Base-by-base conservation (phyloP, 1,140 invertebrate species). In the Atta colombica region DNA sequence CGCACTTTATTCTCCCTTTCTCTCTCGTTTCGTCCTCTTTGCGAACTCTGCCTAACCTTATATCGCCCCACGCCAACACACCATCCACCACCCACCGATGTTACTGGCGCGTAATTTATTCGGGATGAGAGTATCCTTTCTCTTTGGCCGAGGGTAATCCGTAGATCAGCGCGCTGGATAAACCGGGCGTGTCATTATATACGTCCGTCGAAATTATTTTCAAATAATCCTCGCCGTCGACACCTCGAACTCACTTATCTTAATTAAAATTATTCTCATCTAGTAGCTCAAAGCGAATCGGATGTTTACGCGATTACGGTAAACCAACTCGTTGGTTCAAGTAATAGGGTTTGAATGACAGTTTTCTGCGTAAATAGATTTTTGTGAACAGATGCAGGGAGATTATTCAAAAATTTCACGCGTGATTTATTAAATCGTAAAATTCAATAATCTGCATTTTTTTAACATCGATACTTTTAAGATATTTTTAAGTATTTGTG, bases 31-130 rank as follows among this genome's bases (percentile, higher is more conserved):
- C 45, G 77, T 90, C 68, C 55, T 35, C 86, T 31, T 49, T 74
- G 72, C 82, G 55, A 87, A 78, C 71, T 90, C 51, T 25, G 55
- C 82, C 90, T 90, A 93, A 91, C 90, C 90, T 93, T 92, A 92
- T 90, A 86, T 86, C 90, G 69, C 85, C 75, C 61, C 74, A 72
- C 74, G 18, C 66, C 66, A 80, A 65, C 78, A 60, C 74, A 18
- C 66, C 31, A 58, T 35, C 39, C 66, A 86, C 68, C 71, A 88
- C 85, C 81, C 61, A 60, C 68, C 77, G 78, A 82, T 74, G 82
- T 89, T 89, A 82, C 90, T 74, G 84, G 81, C 86, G 68, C 78
- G 69, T 91, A 93, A 94, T 93, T 94, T 94, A 94, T 93, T 93
- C 91, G 80, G 69, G 65, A 84, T 72, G 31, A 77, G 31, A 77